These are phyloP conservation scores for Anarhynchus alexandrinus DNA, from an alignment of 2,113 vertebrate genomes.

Conservation along the genomic window DNA sequence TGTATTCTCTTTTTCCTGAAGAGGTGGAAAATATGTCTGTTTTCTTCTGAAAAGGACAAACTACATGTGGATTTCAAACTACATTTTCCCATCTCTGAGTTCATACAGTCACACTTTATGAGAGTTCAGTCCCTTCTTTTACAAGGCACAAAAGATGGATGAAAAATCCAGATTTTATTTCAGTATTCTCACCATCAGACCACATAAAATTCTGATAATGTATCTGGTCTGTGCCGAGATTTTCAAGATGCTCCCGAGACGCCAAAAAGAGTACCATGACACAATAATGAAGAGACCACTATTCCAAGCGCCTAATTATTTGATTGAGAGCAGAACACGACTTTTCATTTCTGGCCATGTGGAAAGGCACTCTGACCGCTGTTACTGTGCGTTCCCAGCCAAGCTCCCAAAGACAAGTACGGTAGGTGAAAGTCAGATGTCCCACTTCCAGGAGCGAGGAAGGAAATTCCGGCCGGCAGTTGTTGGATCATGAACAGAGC, in stretches of 20 bases:
- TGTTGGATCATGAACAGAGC: background rate
- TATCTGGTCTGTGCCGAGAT: background rate
- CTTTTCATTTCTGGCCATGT: background rate
- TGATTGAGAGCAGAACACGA: background rate
- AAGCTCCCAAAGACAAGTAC: background rate
- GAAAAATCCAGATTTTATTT: background rate
- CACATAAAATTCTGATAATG: background rate
- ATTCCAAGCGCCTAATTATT: background rate
- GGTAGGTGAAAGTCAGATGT: background rate
- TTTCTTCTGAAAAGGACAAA: background rate
- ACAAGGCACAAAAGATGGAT: background rate
- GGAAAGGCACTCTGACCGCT: background rate
- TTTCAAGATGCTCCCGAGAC: background rate
- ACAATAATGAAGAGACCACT: background rate
- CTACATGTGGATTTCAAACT: background rate
- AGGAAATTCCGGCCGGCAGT: background rate
- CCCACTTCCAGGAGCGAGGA: rapidly evolving
- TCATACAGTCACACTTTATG: background rate
- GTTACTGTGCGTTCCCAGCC: background rate
- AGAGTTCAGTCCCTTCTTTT: background rate
- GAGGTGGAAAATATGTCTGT: background rate
- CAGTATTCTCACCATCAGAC: background rate
- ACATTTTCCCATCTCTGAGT: background rate
- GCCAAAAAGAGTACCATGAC: background rate
- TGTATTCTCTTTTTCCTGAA: background rate